Evolutionary conservation across 2,113 vertebrate genomes (phyloP).

Genomic region (Dasyornis broadbenti): DNA sequence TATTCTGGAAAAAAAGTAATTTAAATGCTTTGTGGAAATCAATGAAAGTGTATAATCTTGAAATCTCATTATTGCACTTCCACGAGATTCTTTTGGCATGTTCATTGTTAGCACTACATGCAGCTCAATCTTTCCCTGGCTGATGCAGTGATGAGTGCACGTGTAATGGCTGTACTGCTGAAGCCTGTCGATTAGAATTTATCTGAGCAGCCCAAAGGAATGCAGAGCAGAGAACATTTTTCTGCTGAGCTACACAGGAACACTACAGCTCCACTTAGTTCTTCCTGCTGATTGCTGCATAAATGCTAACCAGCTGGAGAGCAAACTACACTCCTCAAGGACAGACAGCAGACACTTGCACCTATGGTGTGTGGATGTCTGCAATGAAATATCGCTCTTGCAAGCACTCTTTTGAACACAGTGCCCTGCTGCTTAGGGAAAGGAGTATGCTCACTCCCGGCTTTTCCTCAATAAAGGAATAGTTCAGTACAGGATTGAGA

Average conservation of each 20-base stretch:
- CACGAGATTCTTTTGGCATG: neutral
- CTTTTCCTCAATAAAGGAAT: neutral
- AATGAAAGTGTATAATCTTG: neutral
- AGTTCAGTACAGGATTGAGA: neutral
- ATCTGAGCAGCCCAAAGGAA: neutral
- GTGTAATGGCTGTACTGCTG: neutral
- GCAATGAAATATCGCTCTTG: neutral
- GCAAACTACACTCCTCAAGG: neutral
- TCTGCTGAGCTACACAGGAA: slow-evolving; percentile 26
- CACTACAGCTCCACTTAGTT: neutral
- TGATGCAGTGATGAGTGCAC: neutral
- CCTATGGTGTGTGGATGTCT: neutral
- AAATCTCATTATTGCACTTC: neutral
- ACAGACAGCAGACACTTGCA: neutral
- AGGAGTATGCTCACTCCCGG: neutral
- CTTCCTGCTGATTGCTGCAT: neutral
- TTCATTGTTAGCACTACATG: neutral
- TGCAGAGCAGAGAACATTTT: neutral
- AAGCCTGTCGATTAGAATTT: neutral
- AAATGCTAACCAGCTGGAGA: neutral
- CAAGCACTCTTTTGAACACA: neutral
- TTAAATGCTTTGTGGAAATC: neutral
- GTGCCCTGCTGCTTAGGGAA: neutral
- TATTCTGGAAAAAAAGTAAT: neutral
- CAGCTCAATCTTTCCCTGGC: neutral